Conservation (phyloP, 2,888 invertebrate species). For the Myopa tessellatipennis region DNA sequence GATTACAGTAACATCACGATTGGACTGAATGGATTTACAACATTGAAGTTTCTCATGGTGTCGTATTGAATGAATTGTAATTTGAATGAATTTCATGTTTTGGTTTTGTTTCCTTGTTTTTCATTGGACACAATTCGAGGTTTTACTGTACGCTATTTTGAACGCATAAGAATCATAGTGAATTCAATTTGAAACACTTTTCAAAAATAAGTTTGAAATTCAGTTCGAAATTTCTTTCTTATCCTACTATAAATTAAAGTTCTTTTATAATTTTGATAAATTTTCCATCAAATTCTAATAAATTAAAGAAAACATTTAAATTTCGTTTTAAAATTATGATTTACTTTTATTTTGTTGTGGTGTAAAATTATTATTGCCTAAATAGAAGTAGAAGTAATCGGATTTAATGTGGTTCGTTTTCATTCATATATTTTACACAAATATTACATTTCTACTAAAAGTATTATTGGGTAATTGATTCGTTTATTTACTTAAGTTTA, state of each 20-base stretch:
- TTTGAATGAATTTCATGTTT: background rate
- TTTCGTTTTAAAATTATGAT: conserved; percentile 29
- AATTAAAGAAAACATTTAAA: background rate
- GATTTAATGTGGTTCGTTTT: conserved; percentile 43
- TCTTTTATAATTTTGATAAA: too few relatives aligned
- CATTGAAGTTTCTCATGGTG: too few relatives aligned
- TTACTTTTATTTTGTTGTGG: conserved; percentile 38
- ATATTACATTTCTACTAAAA: conserved; percentile 47
- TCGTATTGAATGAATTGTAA: background rate
- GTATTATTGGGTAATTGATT: conserved; percentile 48
- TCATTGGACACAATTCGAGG: too few relatives aligned
- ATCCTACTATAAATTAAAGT: too few relatives aligned
- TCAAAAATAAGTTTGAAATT: too few relatives aligned
- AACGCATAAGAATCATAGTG: too few relatives aligned
- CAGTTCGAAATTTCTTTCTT: too few relatives aligned
- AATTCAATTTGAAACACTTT: too few relatives aligned
- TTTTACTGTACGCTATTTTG: too few relatives aligned
- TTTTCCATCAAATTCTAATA: too few relatives aligned
- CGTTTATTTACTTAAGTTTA: conserved; percentile 57
- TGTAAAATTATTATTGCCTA: conserved; percentile 42
- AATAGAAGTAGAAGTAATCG: conserved; percentile 27
- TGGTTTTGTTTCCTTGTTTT: conserved; percentile 35
- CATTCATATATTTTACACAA: conserved; percentile 47
- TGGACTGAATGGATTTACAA: background rate
- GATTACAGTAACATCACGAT: background rate